Conservation (phyloP, 2,888 invertebrate species). For the Tricholauxania praeusta region DNA sequence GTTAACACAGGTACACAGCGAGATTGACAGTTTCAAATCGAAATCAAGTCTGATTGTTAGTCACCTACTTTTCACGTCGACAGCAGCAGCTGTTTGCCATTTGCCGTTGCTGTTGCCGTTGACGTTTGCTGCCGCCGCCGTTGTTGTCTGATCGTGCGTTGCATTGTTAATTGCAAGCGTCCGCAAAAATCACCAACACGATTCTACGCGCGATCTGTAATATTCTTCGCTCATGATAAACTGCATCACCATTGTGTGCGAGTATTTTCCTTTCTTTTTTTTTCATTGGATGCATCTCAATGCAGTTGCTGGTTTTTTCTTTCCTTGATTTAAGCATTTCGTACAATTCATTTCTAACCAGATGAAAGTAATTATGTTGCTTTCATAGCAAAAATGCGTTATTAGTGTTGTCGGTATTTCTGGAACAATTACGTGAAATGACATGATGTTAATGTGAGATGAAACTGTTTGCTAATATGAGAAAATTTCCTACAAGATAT, state of each 20-base stretch:
- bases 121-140: not conserved
- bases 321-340: not conserved
- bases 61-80: constrained; percentile 57
- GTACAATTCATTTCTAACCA: not conserved
- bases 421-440: constrained; percentile 18
- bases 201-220: not conserved
- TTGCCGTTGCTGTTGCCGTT: not conserved
- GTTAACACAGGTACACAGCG: constrained; percentile 2
- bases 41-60: constrained; percentile 42
- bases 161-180: constrained; percentile 38
- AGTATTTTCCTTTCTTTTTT: not conserved
- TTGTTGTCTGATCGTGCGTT: constrained; percentile 32
- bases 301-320: not conserved
- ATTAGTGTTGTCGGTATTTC: constrained; percentile 6
- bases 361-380: constrained; percentile 31
- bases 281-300: not conserved
- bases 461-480: constrained; percentile 37
- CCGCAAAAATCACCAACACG: constrained; percentile 12
- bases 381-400: constrained; percentile 32
- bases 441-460: constrained; percentile 16
- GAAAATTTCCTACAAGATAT: constrained; percentile 35
- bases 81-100: constrained; percentile 40
- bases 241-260: not conserved
- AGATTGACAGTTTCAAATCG: constrained; percentile 38
- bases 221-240: not conserved